Evolutionary conservation across 2,113 vertebrate species (phyloP).

Genomic region (Pluvianellus socialis): DNA sequence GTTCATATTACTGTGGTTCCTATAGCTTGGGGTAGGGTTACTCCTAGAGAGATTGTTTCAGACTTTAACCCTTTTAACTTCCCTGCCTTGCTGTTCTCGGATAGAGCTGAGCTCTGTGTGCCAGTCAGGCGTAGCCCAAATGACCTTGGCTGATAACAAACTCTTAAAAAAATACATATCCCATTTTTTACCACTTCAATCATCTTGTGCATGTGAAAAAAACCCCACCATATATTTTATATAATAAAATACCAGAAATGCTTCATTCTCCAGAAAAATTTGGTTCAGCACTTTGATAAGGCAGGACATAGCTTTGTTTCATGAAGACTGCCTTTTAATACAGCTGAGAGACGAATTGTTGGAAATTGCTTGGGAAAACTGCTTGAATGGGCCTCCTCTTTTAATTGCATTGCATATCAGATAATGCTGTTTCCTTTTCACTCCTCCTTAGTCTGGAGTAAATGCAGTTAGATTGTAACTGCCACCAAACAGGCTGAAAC

Average conservation of each 20-base stretch:
- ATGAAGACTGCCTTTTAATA: background rate
- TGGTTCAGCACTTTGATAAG: background rate
- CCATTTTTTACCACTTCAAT: background rate
- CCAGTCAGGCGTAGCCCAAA: background rate
- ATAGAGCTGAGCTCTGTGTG: background rate
- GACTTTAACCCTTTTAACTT: background rate
- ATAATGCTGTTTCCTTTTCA: background rate
- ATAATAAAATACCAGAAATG: background rate
- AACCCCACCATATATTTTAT: background rate
- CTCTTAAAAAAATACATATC: background rate
- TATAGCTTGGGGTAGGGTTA: background rate
- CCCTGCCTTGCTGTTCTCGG: background rate
- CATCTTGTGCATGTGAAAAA: background rate
- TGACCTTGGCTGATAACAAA: background rate
- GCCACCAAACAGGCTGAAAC: background rate
- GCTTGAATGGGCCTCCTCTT: background rate
- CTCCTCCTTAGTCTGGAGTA: background rate
- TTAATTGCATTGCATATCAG: background rate
- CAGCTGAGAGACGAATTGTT: background rate
- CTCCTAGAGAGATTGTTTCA: background rate
- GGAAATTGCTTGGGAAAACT: background rate
- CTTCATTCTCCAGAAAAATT: background rate
- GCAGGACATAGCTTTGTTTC: background rate
- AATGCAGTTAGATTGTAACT: background rate
- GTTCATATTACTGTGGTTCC: background rate